Evolutionary conservation across 1,140 invertebrate genomes (phyloP).

Genomic region (Maniola jurtina): DNA sequence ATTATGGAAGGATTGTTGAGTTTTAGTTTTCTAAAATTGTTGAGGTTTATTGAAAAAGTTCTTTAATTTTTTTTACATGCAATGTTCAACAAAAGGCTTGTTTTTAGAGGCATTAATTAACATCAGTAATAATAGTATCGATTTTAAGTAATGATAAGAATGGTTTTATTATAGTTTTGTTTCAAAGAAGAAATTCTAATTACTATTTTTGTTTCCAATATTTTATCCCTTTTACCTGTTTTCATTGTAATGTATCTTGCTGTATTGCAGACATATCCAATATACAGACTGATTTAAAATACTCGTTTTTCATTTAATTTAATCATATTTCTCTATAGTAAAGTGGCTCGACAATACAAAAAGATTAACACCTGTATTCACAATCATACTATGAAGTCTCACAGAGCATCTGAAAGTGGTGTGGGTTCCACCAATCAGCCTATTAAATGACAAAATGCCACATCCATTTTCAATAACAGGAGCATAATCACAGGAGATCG

Average conservation of each 20-base stretch:
- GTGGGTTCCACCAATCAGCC: too few species aligned
- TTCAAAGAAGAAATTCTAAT: slow-evolving; percentile 78
- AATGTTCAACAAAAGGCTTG: slow-evolving; percentile 70
- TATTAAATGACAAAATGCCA: too few species aligned
- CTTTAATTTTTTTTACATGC: slow-evolving; percentile 70
- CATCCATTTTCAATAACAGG: too few species aligned
- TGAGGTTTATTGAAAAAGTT: slow-evolving; percentile 74
- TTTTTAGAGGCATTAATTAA: slow-evolving; percentile 76
- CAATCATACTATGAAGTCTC: too few species aligned
- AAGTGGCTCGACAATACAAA: too few species aligned
- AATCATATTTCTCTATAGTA: not conserved
- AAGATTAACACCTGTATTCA: too few species aligned
- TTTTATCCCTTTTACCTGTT: slow-evolving; percentile 78
- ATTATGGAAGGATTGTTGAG: slow-evolving; percentile 74
- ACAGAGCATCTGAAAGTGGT: too few species aligned
- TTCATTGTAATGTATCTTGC: slow-evolving; percentile 78
- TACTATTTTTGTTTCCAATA: slow-evolving; percentile 78
- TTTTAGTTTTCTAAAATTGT: slow-evolving; percentile 78
- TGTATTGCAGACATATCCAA: slow-evolving; percentile 80
- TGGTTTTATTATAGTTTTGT: slow-evolving; percentile 78
- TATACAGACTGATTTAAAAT: slow-evolving; percentile 79
- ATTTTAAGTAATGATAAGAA: slow-evolving; percentile 77
- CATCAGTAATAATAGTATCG: slow-evolving; percentile 75
- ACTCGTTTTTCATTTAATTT: slow-evolving; percentile 28
- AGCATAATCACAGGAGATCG: too few species aligned